phyloP scores from a whole-genome alignment of 1,140 invertebrate genomes.

The Heliconius melpomene region DNA sequence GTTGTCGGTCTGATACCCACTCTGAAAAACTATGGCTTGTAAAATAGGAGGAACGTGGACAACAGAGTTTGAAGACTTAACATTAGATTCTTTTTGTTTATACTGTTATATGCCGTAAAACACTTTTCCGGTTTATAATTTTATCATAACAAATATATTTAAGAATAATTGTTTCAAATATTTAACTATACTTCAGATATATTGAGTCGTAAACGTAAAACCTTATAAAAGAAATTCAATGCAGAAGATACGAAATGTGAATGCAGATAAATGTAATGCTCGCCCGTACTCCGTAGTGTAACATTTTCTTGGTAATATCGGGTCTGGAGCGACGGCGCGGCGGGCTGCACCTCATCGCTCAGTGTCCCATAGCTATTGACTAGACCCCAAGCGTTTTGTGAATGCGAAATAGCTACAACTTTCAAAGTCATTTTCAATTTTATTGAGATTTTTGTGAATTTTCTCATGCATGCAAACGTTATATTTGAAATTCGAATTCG shows the following conservation, averaged over 20 bases:
- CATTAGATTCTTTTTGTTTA: too few relatives aligned
- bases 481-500: neutral
- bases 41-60: neutral
- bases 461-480: conserved; percentile 11
- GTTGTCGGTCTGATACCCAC: too few relatives aligned
- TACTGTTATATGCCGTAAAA: too few relatives aligned
- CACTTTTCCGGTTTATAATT: too few relatives aligned
- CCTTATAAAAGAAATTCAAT: conserved; percentile 3
- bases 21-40: too few relatives aligned
- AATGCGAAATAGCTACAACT: conserved; percentile 47
- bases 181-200: neutral
- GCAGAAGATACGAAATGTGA: conserved; percentile 17
- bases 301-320: conserved; percentile 45
- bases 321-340: conserved; percentile 12
- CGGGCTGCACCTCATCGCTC: conserved; percentile 30
- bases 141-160: too few relatives aligned
- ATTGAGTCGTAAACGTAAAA: neutral
- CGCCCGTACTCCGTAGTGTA: conserved; percentile 25
- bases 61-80: neutral
- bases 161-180: neutral
- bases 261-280: conserved; percentile 31
- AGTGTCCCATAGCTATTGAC: conserved; percentile 39
- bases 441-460: conserved; percentile 37
- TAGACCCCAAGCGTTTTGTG: conserved; percentile 47
- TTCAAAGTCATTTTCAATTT: conserved; percentile 39